phyloP scores from a whole-genome alignment of 2,888 invertebrate genomes.

The Ochropleura leucogaster region DNA sequence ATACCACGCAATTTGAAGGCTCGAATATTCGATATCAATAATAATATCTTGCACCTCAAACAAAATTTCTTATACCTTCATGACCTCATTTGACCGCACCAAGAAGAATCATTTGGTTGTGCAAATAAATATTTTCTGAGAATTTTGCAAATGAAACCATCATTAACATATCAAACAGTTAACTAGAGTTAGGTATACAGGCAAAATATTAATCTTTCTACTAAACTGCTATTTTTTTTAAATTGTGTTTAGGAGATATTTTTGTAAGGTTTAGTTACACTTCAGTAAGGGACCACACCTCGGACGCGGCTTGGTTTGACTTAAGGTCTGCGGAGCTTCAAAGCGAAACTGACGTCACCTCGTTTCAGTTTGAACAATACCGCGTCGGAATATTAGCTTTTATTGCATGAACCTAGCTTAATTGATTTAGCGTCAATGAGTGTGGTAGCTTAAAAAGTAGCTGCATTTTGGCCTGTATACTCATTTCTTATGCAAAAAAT shows the following conservation, averaged over 20 bases:
- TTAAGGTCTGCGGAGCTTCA: background rate
- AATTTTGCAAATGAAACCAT: slow-evolving; percentile 5
- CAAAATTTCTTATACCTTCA: background rate
- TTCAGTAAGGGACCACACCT: background rate
- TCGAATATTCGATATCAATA: slow-evolving; percentile 1
- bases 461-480: slow-evolving; percentile 17
- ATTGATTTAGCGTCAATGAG: background rate
- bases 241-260: no score
- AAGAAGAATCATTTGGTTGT: background rate
- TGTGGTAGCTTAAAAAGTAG: slow-evolving; percentile 4
- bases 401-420: background rate
- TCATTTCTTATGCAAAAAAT: slow-evolving; percentile 7
- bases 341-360: background rate
- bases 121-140: background rate
- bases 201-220: slow-evolving; percentile 6
- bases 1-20: slow-evolving; percentile 19
- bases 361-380: background rate
- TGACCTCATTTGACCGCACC: background rate
- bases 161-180: slow-evolving; percentile 14
- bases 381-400: background rate
- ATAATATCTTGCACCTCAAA: background rate
- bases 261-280: background rate
- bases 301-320: background rate
- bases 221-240: background rate
- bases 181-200: slow-evolving; percentile 25